These are phyloP conservation scores for Hydractinia echinata DNA, from an alignment of 30 jellyfish, hydroid and myxozoan species.

Conservation along the genomic window DNA sequence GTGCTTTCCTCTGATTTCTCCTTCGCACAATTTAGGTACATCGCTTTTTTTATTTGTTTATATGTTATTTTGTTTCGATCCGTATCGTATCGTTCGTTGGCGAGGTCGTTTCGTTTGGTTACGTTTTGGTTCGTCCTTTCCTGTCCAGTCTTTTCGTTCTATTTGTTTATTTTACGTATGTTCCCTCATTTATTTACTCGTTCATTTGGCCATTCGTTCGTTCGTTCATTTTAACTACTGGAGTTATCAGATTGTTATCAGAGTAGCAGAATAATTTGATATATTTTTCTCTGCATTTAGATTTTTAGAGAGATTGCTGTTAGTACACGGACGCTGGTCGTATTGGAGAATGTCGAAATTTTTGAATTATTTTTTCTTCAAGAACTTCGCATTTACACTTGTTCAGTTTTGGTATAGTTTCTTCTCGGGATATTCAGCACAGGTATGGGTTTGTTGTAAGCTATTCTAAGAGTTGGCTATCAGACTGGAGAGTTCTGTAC, in stretches of 20 bases:
- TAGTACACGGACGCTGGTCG: constrained; percentile 97
- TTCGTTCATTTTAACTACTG: too few relatives aligned
- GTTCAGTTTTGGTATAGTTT: constrained; percentile 85
- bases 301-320: constrained; percentile 66
- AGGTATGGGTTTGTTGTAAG: constrained; percentile 60
- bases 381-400: constrained; percentile 89
- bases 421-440: constrained; percentile 83
- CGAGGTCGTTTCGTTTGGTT: too few relatives aligned
- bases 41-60: background rate
- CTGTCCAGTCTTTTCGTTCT: too few relatives aligned
- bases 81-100: background rate
- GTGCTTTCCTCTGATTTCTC: constrained; percentile 89
- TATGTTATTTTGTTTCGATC: background rate
- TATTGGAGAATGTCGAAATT: constrained; percentile 84
- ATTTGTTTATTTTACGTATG: too few relatives aligned
- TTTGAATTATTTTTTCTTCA: constrained; percentile 81
- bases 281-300: constrained; percentile 4
- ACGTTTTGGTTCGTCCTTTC: too few relatives aligned
- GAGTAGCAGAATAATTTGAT: too few relatives aligned
- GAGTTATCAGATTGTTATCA: too few relatives aligned
- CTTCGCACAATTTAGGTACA: constrained; percentile 87
- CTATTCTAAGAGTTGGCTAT: constrained; percentile 31
- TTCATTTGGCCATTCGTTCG: too few relatives aligned
- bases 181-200: background rate
- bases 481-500: background rate